Evolutionary conservation across 2,888 invertebrate genomes (phyloP).

Genomic region (Xylota sylvarum): DNA sequence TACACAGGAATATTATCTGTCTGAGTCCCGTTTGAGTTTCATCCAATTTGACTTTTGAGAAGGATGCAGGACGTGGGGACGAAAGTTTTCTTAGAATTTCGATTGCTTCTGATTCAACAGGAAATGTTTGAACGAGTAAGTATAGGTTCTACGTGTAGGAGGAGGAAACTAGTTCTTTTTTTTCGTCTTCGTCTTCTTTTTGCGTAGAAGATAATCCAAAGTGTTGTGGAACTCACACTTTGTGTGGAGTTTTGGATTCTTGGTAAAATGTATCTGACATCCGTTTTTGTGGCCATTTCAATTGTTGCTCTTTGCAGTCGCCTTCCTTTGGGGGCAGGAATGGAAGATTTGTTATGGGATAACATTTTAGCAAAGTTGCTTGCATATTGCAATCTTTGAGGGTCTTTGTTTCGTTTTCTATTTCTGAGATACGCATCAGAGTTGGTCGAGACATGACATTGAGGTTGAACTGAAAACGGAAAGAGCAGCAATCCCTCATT

Average conservation of each 20-base stretch:
- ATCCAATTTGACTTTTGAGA: conserved; percentile 47
- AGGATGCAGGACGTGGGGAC: not conserved
- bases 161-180: not conserved
- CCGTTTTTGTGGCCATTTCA: conserved; percentile 26
- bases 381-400: not conserved
- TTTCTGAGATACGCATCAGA: not conserved
- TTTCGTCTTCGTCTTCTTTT: not conserved
- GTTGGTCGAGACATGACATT: not conserved
- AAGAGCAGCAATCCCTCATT: not conserved
- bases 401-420: conserved; percentile 5
- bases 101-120: conserved; percentile 32
- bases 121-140: conserved; percentile 1
- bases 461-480: not conserved
- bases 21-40: conserved; percentile 36
- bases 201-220: conserved; percentile 3
- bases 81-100: not conserved
- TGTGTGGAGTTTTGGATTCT: conserved; percentile 12
- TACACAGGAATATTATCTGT: conserved; percentile 45
- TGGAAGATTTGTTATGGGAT: not conserved
- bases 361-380: not conserved
- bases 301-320: conserved; percentile 14
- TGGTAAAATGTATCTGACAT: conserved; percentile 37
- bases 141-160: not conserved
- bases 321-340: not conserved
- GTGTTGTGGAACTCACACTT: conserved; percentile 16